Evolutionary conservation across 2,797 vertebrate species (phyloP), one percentile per base, ranked within the genome.

Genomic region (Hypotaenidia philippensis): DNA sequence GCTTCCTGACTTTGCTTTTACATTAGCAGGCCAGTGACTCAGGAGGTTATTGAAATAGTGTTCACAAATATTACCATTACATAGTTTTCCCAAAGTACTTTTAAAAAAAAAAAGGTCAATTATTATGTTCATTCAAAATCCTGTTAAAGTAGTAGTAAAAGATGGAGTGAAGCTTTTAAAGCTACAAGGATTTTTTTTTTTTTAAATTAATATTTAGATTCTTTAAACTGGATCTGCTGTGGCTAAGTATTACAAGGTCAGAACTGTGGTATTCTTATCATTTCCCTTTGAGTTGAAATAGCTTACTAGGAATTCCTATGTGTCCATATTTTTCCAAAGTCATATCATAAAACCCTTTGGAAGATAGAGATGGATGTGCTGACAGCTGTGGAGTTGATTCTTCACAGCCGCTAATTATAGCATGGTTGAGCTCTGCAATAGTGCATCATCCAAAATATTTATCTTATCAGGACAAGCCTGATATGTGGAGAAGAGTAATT

Each of bases 331-430:
- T 87, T 82, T 75, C 32, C 84, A 89, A 89, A 71, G 84, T 50
- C 13, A 3, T 83, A 79, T 76, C 87, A 78, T 36, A 87, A 72
- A 49, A 12, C 29, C 59, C 47, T 83, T 78, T 93, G 65, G 66
- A 95, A 84, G 64, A 70, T 66, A 81, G 38, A 89, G 85, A 50
- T 78, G 77, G 50, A 68, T 93, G 70, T 91, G 75, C 84, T 94
- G 87, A 83, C 80, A 96, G 80, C 75, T 94, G 89, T 91, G 61
- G 74, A 87, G 72, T 26, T 82, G 63, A 78, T 68, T 83, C 41
- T 92, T 93, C 80, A 57, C 6, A 10, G 57, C 38, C 1, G 1
- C 85, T 96, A 93, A 92, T 89, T 96, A 83, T 87, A 96, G 83
- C 79, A 49, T 6, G 34, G 38, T 45, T 66, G 36, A 80, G 38